These are phyloP conservation scores for Pachyseris speciosa DNA, from an alignment of 64 coral and sea anemone species.

Conservation along the genomic window DNA sequence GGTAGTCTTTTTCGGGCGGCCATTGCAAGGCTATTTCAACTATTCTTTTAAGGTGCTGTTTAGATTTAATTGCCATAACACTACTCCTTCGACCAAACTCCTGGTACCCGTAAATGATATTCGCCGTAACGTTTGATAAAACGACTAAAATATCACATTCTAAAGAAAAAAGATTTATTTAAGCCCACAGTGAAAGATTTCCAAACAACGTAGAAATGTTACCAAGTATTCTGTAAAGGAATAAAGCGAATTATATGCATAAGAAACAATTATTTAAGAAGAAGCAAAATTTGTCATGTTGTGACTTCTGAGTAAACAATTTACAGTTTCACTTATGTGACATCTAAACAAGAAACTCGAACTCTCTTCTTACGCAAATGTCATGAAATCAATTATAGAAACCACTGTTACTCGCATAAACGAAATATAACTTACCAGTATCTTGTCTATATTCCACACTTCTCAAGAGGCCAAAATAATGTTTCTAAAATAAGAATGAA, in stretches of 20 bases:
- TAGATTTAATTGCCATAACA: slow-evolving; percentile 21
- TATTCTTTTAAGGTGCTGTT: neutral
- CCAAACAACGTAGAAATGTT: neutral
- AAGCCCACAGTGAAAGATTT: too few species aligned
- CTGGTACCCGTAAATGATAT: slow-evolving; percentile 18
- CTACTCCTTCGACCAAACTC: neutral
- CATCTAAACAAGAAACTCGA: neutral
- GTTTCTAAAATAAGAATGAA: slow-evolving; percentile 2
- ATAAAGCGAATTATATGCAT: neutral
- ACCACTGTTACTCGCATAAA: neutral
- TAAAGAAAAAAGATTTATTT: neutral
- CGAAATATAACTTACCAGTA: neutral
- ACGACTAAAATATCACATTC: neutral
- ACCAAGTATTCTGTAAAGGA: neutral
- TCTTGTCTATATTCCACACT: neutral
- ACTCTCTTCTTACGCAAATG: neutral
- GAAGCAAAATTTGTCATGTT: neutral
- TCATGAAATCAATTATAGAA: neutral
- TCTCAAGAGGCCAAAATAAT: neutral
- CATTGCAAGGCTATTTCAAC: neutral
- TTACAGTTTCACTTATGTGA: neutral
- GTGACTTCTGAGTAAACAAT: neutral
- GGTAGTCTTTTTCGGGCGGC: too few species aligned
- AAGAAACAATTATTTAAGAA: neutral
- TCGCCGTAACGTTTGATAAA: neutral